Evolutionary conservation across 2,888 invertebrate species (phyloP).

Genomic region (Epirrhoe tristata): DNA sequence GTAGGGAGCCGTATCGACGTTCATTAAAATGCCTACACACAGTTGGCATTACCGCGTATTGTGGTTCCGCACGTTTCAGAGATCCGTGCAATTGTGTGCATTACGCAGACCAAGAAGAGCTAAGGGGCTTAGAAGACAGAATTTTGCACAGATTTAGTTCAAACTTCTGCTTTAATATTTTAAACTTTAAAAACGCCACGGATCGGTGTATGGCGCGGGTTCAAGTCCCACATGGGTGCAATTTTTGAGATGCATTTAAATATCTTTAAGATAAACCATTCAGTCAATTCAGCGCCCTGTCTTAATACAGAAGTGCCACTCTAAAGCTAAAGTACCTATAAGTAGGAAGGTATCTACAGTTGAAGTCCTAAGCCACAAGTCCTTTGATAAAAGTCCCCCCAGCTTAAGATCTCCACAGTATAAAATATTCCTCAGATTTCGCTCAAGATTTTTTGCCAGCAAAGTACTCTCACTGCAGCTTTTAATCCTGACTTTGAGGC

Average conservation of each 20-base stretch:
- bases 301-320: no score
- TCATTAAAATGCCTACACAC: slow-evolving; percentile 47
- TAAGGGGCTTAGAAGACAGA: neutral
- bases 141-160: neutral
- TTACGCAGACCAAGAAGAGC: slow-evolving; percentile 1
- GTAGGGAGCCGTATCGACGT: slow-evolving; percentile 38
- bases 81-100: slow-evolving; percentile 27
- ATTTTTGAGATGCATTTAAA: no score
- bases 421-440: slow-evolving; percentile 3
- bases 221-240: no score
- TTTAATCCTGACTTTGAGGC: slow-evolving; percentile 41
- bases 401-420: slow-evolving; percentile 4
- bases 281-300: no score
- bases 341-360: neutral
- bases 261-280: no score
- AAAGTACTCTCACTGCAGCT: slow-evolving; percentile 25
- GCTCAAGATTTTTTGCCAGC: slow-evolving; percentile 17
- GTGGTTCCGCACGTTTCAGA: slow-evolving; percentile 26
- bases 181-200: no score
- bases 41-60: slow-evolving; percentile 41
- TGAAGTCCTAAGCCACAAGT: neutral
- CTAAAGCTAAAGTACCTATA: no score
- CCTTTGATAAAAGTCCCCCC: neutral
- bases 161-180: no score
- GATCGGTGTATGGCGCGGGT: no score